Percentiles rank a stretch among this genome's conserved stretches.
These are phyloP conservation scores for Listronotus bonariensis DNA, from an alignment of 1,140 invertebrate species.

Conservation along the genomic window DNA sequence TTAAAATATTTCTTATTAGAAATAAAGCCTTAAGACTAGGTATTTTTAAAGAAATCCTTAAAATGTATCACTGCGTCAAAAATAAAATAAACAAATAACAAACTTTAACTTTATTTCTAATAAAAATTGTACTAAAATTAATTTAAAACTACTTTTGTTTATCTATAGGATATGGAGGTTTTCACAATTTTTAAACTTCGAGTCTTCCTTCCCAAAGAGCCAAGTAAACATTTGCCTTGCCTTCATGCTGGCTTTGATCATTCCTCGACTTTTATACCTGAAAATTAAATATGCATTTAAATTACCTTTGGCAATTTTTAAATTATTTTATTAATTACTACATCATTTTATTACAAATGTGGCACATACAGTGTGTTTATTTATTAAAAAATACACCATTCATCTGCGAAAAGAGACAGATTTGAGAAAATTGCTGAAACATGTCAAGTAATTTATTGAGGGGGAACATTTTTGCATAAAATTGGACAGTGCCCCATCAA, in stretches of 20 bases:
- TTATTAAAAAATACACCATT: no score
- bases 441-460: no score
- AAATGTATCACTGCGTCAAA: background rate
- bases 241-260: slow-evolving; percentile 84
- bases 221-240: slow-evolving; percentile 87
- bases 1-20: background rate
- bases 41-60: background rate
- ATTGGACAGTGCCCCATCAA: no score
- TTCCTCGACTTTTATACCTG: slow-evolving; percentile 75
- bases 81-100: background rate
- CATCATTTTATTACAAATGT: no score
- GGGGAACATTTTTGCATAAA: no score
- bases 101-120: slow-evolving; percentile 4
- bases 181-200: slow-evolving; percentile 90
- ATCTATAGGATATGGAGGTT: slow-evolving; percentile 80
- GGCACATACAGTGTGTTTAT: no score
- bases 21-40: background rate
- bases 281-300: background rate
- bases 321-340: no score
- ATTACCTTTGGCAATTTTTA: background rate
- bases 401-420: no score
- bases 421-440: no score
- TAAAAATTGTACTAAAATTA: background rate
- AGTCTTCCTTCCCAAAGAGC: slow-evolving; percentile 87
- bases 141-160: background rate